Conservation (phyloP, 2,797 vertebrate species). For the Anguilla marmorata region DNA sequence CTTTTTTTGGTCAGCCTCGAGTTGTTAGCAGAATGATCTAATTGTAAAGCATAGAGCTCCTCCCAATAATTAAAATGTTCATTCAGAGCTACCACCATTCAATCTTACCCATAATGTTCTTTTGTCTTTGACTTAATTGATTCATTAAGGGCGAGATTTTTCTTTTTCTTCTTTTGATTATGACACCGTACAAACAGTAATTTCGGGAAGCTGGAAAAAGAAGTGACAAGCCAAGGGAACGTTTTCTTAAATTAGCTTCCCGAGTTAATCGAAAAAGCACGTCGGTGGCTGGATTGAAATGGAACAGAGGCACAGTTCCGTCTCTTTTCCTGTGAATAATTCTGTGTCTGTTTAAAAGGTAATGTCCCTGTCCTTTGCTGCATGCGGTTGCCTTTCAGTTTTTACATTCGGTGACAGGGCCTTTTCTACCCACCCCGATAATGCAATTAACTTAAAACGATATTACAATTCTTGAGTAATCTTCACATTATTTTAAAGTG, state of each 20-base stretch:
- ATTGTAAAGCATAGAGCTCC: neutral
- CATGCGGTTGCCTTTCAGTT: neutral
- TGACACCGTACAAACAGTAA: neutral
- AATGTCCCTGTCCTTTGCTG: conserved; percentile 2
- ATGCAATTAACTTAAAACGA: conserved; percentile 28
- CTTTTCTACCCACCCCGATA: neutral
- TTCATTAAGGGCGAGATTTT: too few species aligned
- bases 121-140: neutral
- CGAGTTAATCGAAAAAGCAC: neutral
- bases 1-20: too few species aligned
- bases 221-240: neutral
- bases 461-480: conserved; percentile 7
- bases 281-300: neutral
- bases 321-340: neutral
- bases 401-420: neutral
- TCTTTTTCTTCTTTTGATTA: neutral
- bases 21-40: too few species aligned
- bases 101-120: neutral
- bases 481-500: conserved; percentile 22
- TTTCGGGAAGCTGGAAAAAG: neutral
- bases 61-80: neutral
- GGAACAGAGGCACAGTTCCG: neutral
- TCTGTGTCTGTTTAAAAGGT: neutral
- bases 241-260: neutral
- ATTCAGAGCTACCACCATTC: neutral